phyloP scores from a whole-genome alignment of 2,888 invertebrate genomes.

The Ochropleura leucogaster region DNA sequence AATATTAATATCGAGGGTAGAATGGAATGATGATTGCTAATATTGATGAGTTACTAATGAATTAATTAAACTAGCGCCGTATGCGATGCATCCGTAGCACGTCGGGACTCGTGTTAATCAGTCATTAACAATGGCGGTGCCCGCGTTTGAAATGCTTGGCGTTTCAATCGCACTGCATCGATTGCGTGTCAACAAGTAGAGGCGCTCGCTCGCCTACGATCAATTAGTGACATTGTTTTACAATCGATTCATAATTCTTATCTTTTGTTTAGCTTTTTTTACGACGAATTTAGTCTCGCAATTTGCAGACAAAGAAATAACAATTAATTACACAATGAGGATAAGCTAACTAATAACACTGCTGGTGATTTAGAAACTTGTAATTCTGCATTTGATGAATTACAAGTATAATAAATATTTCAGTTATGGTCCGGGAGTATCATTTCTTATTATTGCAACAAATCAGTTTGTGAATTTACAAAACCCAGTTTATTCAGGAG shows the following conservation, averaged over 20 bases:
- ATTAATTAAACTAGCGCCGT: constrained; percentile 48
- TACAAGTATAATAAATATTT: constrained; percentile 15
- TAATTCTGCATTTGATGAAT: constrained; percentile 17
- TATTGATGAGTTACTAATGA: constrained; percentile 54
- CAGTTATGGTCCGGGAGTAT: constrained; percentile 6
- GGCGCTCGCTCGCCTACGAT: constrained; percentile 74
- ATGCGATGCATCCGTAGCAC: constrained; percentile 51
- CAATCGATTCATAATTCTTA: constrained; percentile 75
- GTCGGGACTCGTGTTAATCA: constrained; percentile 49
- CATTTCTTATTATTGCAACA: constrained; percentile 18
- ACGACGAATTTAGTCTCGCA: constrained; percentile 48
- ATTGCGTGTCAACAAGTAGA: constrained; percentile 65
- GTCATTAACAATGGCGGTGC: constrained; percentile 54
- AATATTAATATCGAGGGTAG: constrained; percentile 47
- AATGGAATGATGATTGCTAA: constrained; percentile 52
- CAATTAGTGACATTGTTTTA: constrained; percentile 85
- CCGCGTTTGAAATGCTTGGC: constrained; percentile 59
- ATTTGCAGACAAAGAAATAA: constrained; percentile 57
- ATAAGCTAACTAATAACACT: constrained; percentile 54
- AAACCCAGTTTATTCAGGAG: constrained; percentile 27
- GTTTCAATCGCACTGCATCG: constrained; percentile 56
- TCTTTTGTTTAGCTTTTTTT: constrained; percentile 76
- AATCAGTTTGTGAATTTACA: constrained; percentile 27
- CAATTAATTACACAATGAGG: constrained; percentile 55
- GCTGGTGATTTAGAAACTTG: constrained; percentile 42